phyloP scores from a whole-genome alignment of 2,888 invertebrate genomes.

The Hartigia nigra region DNA sequence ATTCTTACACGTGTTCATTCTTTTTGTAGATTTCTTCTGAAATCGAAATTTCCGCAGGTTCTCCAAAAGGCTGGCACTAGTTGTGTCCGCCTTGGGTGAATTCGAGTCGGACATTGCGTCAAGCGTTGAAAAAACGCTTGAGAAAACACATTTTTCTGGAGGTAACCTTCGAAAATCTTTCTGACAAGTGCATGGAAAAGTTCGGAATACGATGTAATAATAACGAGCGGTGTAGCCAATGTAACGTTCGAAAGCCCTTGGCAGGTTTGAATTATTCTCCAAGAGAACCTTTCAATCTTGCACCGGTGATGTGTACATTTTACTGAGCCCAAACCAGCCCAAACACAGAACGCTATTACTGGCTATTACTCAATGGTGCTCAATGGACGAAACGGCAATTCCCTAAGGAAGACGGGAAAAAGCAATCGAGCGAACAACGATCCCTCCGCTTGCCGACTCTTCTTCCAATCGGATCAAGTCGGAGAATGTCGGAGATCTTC shows the following conservation, averaged over 20 bases:
- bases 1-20: conserved; percentile 53
- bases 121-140: conserved; percentile 26
- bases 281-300: not conserved
- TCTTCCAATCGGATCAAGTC: not conserved
- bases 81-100: conserved; percentile 58
- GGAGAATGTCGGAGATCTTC: not conserved
- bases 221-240: not conserved
- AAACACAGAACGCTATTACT: not conserved
- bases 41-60: conserved; percentile 77
- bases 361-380: too few relatives aligned
- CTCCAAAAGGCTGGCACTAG: conserved; percentile 72
- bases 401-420: not conserved
- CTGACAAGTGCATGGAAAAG: conserved; percentile 13
- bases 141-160: conserved; percentile 29
- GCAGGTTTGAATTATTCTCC: not conserved
- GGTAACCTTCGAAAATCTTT: conserved; percentile 21
- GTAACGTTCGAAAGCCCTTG: not conserved
- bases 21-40: conserved; percentile 70
- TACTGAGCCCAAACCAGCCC: not conserved
- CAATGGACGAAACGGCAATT: not conserved
- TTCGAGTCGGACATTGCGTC: conserved; percentile 60
- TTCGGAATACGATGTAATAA: not conserved
- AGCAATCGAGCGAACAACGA: not conserved
- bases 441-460: not conserved
- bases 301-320: not conserved